Percentiles rank a stretch among this genome's conserved stretches.
phyloP scores from a whole-genome alignment of 2,113 vertebrate genomes.

The Podarcis muralis region DNA sequence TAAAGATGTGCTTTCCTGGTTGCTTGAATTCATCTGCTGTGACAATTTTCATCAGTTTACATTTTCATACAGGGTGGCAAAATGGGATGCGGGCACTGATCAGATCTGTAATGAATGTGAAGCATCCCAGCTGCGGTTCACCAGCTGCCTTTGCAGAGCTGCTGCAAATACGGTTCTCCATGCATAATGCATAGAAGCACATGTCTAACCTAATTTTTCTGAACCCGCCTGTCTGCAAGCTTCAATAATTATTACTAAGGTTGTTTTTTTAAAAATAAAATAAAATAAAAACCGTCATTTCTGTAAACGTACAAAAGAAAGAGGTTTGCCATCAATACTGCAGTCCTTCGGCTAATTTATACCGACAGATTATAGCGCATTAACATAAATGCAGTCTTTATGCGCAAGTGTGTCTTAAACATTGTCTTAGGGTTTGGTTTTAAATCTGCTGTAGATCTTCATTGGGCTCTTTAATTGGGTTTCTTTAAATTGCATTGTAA shows the following conservation, averaged over 20 bases:
- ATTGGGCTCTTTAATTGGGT: too few relatives aligned
- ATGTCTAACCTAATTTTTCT: neutral
- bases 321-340: neutral
- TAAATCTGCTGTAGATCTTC: too few relatives aligned
- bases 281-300: neutral
- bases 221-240: neutral
- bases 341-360: neutral
- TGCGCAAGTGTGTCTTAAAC: too few relatives aligned
- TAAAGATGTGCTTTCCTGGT: neutral
- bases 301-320: neutral
- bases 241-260: neutral
- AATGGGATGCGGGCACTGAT: neutral
- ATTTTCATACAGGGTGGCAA: neutral
- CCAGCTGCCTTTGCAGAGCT: neutral
- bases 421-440: too few relatives aligned
- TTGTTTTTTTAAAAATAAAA: neutral
- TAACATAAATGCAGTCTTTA: neutral
- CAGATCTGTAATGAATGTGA: neutral
- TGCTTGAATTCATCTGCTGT: neutral
- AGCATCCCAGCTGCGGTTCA: neutral
- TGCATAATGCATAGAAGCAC: conserved; percentile 9
- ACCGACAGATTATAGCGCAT: neutral
- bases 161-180: neutral
- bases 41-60: neutral
- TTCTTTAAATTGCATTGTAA: too few relatives aligned